Evolutionary conservation across 1,140 invertebrate genomes (phyloP), one percentile per base, ranked within the genome.

Genomic region (Pomacea maculata): DNA sequence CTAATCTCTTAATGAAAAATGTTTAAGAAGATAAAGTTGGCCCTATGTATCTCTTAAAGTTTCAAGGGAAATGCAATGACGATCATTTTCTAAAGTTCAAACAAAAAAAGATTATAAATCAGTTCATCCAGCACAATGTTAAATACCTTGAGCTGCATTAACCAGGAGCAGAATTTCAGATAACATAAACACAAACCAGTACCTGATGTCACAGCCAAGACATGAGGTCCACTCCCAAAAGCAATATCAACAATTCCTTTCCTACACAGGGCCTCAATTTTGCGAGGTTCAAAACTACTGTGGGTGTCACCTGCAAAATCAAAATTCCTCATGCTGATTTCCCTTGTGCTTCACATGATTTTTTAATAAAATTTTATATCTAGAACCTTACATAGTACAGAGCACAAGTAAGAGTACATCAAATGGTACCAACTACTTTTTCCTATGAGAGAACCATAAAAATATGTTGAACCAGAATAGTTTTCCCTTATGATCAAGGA

Each of bases 191-290:
- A 54, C n/a, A 74, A 61, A 34, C 25, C 75, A 81, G 79, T 87
- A 90, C 89, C 82, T 75, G 91, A 88, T 25, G 94, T 93, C 4
- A 93, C 92, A 7, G 94, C 94, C 72, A 95, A 86, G 15, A 95
- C 93, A 88, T 95, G 94, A 25, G 94, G 94, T 52, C 94, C 94
- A 90, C 92, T 94, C 11, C 94, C 94, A 92, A 93, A 94, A 6
- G 94, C 92, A 87, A 95, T 93, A 55, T 93, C 93, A 78, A 92
- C 91, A 75, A 95, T 92, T 29, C 91, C 90, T 87, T 94, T 95
- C 73, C 92, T 91, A 82, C 93, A 94, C 1, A 95, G 87, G 17
- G 87, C 86, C 73, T 93, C 92, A 45, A 95, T 92, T 80, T 88
- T 94, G 78, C 92, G 92, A 6, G 94, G 94, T 82, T 92, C 90